Evolutionary conservation across 2,888 invertebrate species (phyloP), one percentile per base, ranked within the genome.

Genomic region (Autographa pulchrina): DNA sequence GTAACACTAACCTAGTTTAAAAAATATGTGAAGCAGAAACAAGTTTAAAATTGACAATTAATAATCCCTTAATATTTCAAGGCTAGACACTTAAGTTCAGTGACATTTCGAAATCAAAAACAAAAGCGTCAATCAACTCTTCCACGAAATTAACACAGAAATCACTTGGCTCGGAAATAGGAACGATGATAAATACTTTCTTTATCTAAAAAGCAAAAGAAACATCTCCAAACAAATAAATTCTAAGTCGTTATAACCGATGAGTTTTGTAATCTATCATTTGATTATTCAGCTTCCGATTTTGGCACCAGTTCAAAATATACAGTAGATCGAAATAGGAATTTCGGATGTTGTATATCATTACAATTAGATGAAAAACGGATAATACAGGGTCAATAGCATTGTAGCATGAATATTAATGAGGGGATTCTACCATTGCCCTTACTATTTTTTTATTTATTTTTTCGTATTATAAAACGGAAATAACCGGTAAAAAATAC

Each of bases 281-380:
- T 52, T 60, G 63, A 77, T 82, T 77, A 81, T 64, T 31, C 61
- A 56, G 69, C 60, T 73, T 68, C 67, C 58, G 63, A 64, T 69
- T 68, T 79, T 82, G 82, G 82, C 82, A 72, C n/a, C 52, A 65
- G 60, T 77, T 79, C 80, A 82, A 80, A 69, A 62, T 13, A 16
- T 48, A 48, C 60, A n/a, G n/a, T 7, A 48, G n/a, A 4, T 7
- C 16, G 20, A 67, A 74, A 65, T 65, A 67, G 62, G 62, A 62
- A 65, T 31, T 58, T 66, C 64, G 43, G 43, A 64, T 61, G 38
- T 61, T 56, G 25, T 48, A 59, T 35, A 59, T 72, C 58, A 62
- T n/a, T 16, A 41, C 56, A 32, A 72, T 54, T 68, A 20, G 35
- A 41, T 38, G 48, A 65, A 43, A 38, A 52, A 56, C 20, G 54